Evolutionary conservation across 2,797 vertebrate species (phyloP), one percentile per base, ranked within the genome.

Genomic region (Tangara arthus): DNA sequence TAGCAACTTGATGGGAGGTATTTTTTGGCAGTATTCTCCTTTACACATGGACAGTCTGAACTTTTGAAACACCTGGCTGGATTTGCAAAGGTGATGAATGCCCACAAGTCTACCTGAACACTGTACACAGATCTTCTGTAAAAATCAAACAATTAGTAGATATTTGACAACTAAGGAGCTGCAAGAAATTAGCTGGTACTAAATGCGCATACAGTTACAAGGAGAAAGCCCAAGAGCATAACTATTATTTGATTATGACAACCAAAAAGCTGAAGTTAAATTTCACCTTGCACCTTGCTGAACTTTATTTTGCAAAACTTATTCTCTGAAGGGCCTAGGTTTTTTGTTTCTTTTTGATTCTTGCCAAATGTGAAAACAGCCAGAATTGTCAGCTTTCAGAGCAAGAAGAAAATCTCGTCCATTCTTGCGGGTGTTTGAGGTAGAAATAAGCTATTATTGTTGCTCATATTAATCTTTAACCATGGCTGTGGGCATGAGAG

Each of bases 291-390:
- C 27, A 91, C 46, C 50, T 87, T 61, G 34, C 30, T 95, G 85
- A 96, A 93, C 55, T 93, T 93, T 83, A 49, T 93, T 83, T 91
- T 91, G 15, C 20, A 78, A 89, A 86, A 81, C 9, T 3, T 50
- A 19, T 57, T 83, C 37, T 77, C 61, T 55, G 10, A 37, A 72
- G 39, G 9, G 2, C 3, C 15, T 63, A 37, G 20, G 5, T 41
- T 17, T 30, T 37, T 22, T 2, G 4, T 1, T 23, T 22, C 30
- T 84, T 88, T 55, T 80, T 6, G 18, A 56, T 76, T 82, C 39
- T 72, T 93, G 14, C 2, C 39, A 76, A 64, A 34, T 21, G 13
- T 37, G 66, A 93, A 86, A 91, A 55, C 21, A 70, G 30, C 2
- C 15, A 72, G 28, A 78, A 80, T 2, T 80, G 16, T 60, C 55